phyloP scores from a whole-genome alignment of 1,140 invertebrate genomes.

The Formica selysi region DNA sequence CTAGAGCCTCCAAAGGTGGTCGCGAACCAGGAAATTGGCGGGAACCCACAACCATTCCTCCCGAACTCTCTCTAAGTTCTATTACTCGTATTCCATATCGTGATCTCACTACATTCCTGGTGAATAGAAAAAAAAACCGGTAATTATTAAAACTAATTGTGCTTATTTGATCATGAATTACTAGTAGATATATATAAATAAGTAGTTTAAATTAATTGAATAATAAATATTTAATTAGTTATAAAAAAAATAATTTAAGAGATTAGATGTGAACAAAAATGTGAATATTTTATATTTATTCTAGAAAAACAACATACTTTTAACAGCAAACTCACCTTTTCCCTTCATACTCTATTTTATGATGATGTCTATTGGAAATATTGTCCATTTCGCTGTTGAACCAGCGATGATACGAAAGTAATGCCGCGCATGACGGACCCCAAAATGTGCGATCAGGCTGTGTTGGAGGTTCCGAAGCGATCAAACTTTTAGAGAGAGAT shows the following conservation, averaged over 20 bases:
- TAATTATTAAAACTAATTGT: neutral
- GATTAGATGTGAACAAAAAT: neutral
- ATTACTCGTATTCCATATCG: slow-evolving; percentile 87
- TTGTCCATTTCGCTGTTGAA: slow-evolving; percentile 82
- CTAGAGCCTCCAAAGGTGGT: slow-evolving; percentile 82
- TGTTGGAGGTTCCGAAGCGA: slow-evolving; percentile 47
- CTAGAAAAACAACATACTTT: neutral
- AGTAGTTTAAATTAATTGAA: no score
- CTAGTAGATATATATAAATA: neutral
- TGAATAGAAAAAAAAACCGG: neutral
- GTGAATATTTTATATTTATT: neutral
- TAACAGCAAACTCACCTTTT: slow-evolving; percentile 79
- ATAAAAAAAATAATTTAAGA: neutral
- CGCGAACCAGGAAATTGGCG: slow-evolving; percentile 83
- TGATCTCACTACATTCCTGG: slow-evolving; percentile 87
- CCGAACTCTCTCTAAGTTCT: slow-evolving; percentile 86
- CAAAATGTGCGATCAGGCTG: slow-evolving; percentile 83
- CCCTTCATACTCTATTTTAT: slow-evolving; percentile 82
- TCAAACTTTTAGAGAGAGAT: slow-evolving; percentile 80
- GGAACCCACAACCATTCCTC: slow-evolving; percentile 83
- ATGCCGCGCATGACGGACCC: slow-evolving; percentile 82
- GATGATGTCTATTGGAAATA: slow-evolving; percentile 62
- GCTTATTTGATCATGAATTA: slow-evolving; percentile 7
- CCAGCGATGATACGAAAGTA: slow-evolving; percentile 85
- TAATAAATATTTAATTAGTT: neutral